phyloP scores from a whole-genome alignment of 1,140 invertebrate genomes.

The Wasmannia auropunctata region DNA sequence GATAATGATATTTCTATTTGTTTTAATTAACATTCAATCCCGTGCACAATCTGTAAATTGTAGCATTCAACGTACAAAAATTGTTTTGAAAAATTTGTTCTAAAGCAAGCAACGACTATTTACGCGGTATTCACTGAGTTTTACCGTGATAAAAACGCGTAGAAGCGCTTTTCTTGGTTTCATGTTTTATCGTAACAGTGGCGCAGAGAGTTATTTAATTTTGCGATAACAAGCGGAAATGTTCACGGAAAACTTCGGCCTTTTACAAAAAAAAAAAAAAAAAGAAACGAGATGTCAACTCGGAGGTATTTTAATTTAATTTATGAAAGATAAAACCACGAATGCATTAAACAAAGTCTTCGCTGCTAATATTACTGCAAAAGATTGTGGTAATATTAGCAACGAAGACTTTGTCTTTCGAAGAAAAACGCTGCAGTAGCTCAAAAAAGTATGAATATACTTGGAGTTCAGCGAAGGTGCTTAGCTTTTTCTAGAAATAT shows the following conservation, averaged over 20 bases:
- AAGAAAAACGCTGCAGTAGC: not conserved
- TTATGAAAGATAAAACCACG: conserved; percentile 25
- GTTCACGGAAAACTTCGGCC: not conserved
- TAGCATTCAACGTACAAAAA: not conserved
- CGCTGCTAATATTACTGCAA: not conserved
- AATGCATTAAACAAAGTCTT: conserved; percentile 38
- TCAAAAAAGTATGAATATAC: not conserved
- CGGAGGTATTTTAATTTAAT: conserved; percentile 46
- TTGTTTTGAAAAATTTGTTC: not conserved
- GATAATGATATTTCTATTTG: not conserved
- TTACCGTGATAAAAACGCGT: conserved; percentile 8
- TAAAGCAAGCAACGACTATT: not conserved
- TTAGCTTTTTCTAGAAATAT: conserved; percentile 20
- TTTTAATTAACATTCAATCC: not conserved
- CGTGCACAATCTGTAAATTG: not conserved
- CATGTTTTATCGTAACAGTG: conserved; percentile 26
- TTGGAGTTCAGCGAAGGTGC: not conserved
- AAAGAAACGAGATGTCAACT: not conserved
- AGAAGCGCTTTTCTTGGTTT: conserved; percentile 8
- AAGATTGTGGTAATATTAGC: not conserved
- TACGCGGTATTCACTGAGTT: conserved; percentile 5
- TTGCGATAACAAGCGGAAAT: conserved; percentile 40
- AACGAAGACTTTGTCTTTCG: not conserved
- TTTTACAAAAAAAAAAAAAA: not conserved
- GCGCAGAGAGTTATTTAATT: conserved; percentile 39